Evolutionary conservation across 2,113 vertebrate genomes (phyloP), one percentile per base, ranked within the genome.

Genomic region (Trematomus loennbergii): DNA sequence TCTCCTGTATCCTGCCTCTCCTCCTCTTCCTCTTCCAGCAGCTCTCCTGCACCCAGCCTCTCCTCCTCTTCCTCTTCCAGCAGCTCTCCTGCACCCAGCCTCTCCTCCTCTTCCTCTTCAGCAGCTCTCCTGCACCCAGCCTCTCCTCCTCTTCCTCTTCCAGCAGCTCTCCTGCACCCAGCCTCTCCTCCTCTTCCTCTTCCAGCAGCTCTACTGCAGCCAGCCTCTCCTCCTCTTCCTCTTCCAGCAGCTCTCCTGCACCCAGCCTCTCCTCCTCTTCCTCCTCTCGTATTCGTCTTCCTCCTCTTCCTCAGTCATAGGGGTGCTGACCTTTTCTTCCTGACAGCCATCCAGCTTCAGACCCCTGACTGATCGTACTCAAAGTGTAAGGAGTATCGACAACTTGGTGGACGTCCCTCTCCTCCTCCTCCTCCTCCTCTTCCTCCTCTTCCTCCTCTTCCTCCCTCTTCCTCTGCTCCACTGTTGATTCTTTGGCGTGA

Each of bases 31-130:
- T 88, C 92, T 5, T 93, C 90, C 12, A 88, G 77, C 82, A 96
- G 95, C 0, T 97, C 96, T 0, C 95, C 83, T 17, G 79, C 96
- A n/a, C 84, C 83, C 60, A 71, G 77, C 78, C 95, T 95, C 18
- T 74, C 73, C 9, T 45, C 46, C n/a, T 89, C 78, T 25, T 87
- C 78, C 78, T 83, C 69, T 40, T 73, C 90, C 12, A 88, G 77
- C 82, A 96, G 95, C 0, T 97, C 96, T 0, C 95, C 83, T 16
- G 79, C 60, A n/a, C n/a, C n/a, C n/a, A 72, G 77, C 78, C 95
- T 95, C 18, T 74, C 73, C 7, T 45, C 46, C n/a, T 89, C 78
- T 33, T 87, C 85, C 78, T 83, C 69, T 40, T 73, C 12, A 88
- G 77, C 82, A 96, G 95, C 0, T 97, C 96, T 0, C 95, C 83